Conservation (phyloP, 1,140 invertebrate genomes). For the Olivierus martensii region DNA sequence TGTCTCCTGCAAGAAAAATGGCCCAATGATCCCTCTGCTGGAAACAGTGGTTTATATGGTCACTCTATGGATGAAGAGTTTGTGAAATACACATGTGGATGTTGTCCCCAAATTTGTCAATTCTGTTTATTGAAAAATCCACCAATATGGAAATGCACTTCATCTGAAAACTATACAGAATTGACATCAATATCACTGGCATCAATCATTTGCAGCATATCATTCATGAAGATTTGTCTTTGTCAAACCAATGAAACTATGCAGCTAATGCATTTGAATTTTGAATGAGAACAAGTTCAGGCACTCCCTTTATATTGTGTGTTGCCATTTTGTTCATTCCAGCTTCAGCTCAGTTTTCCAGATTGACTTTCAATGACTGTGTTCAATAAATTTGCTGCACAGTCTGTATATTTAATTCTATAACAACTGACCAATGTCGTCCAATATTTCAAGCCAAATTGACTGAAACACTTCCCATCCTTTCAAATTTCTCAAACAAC, state of each 20-base stretch:
- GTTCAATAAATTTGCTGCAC: neutral
- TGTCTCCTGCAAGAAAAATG: conserved; percentile 15
- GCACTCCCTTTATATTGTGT: neutral
- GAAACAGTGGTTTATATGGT: conserved; percentile 28
- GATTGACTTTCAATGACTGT: neutral
- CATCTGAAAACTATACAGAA: conserved; percentile 4
- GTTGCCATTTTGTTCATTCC: neutral
- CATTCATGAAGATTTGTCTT: neutral
- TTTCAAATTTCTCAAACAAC: neutral
- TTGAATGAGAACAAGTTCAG: neutral
- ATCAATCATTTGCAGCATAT: neutral
- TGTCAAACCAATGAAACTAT: neutral
- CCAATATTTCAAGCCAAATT: neutral
- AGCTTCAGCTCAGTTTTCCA: neutral
- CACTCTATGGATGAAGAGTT: conserved; percentile 25
- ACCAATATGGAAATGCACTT: conserved; percentile 22
- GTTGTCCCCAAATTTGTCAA: conserved; percentile 24
- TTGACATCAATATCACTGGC: neutral
- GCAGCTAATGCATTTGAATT: neutral
- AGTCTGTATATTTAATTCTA: neutral
- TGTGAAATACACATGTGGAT: conserved; percentile 22
- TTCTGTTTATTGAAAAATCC: conserved; percentile 24
- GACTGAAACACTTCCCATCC: neutral
- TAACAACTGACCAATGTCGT: neutral
- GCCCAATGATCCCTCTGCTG: conserved; percentile 26